Evolutionary conservation across 1,140 invertebrate genomes (phyloP).

Genomic region (Apis florea): DNA sequence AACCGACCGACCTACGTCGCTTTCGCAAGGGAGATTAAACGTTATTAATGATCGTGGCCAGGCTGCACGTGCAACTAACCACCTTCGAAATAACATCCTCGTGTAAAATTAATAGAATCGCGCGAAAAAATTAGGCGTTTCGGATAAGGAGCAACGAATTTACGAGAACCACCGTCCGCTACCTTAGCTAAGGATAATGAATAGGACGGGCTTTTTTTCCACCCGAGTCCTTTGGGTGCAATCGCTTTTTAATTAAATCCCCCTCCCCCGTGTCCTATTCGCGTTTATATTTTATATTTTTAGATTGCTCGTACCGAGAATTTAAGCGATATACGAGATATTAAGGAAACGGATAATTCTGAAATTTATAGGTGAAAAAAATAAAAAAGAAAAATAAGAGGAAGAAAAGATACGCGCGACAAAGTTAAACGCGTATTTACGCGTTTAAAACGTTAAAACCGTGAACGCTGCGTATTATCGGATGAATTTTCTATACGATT

Average conservation of each 20-base stretch:
- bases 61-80: not conserved
- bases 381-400: not conserved
- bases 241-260: slow-evolving; percentile 11
- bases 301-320: not conserved
- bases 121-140: not conserved
- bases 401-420: not conserved
- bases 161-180: not conserved
- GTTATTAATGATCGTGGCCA: slow-evolving; percentile 54
- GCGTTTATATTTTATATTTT: not conserved
- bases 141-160: not conserved
- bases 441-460: not conserved
- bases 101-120: slow-evolving; percentile 9
- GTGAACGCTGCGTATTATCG: not conserved
- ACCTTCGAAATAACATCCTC: not conserved
- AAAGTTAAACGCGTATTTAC: not conserved
- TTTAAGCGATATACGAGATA: not conserved
- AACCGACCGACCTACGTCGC: slow-evolving; percentile 23
- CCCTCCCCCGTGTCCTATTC: not conserved
- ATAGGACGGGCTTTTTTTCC: not conserved
- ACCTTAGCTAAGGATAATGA: not conserved
- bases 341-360: not conserved
- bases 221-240: not conserved
- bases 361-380: not conserved
- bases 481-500: not conserved
- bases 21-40: slow-evolving; percentile 50